These are phyloP conservation scores for Melanotus villosus DNA, from an alignment of 2,888 invertebrate species.

Conservation along the genomic window DNA sequence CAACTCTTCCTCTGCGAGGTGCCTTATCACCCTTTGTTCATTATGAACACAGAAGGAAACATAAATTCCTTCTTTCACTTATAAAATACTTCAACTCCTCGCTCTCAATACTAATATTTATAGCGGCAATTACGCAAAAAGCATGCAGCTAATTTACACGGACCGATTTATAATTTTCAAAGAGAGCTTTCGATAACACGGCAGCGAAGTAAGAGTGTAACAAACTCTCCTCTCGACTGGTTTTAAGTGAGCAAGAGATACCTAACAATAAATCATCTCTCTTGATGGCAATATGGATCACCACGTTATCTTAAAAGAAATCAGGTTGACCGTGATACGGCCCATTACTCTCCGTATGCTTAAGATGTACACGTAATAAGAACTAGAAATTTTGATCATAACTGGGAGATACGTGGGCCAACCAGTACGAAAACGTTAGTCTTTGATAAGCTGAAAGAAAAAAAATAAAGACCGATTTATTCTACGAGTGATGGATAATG, in stretches of 20 bases:
- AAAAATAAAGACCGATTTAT: neutral
- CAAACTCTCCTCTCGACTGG: neutral
- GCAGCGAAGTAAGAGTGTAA: neutral
- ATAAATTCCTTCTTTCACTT: constrained; percentile 1
- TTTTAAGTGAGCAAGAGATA: neutral
- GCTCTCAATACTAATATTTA: constrained; percentile 7
- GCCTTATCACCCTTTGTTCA: neutral
- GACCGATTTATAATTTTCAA: constrained; percentile 8
- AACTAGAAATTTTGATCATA: constrained; percentile 23
- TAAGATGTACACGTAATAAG: constrained; percentile 15
- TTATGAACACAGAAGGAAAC: neutral
- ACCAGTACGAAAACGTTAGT: neutral
- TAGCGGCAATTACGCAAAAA: constrained; percentile 15
- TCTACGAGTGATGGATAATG: constrained; percentile 15
- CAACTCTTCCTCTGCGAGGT: neutral
- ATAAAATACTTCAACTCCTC: neutral
- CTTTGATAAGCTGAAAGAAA: constrained; percentile 8
- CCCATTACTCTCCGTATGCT: constrained; percentile 29
- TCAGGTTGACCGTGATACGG: constrained; percentile 41
- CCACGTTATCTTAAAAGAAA: constrained; percentile 37
- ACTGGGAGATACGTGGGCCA: constrained; percentile 17
- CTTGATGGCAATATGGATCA: constrained; percentile 42
- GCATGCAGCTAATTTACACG: neutral
- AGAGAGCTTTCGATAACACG: neutral
- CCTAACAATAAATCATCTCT: constrained; percentile 39